Conservation (phyloP, 2,888 invertebrate genomes). For the Melanostoma scalare region DNA sequence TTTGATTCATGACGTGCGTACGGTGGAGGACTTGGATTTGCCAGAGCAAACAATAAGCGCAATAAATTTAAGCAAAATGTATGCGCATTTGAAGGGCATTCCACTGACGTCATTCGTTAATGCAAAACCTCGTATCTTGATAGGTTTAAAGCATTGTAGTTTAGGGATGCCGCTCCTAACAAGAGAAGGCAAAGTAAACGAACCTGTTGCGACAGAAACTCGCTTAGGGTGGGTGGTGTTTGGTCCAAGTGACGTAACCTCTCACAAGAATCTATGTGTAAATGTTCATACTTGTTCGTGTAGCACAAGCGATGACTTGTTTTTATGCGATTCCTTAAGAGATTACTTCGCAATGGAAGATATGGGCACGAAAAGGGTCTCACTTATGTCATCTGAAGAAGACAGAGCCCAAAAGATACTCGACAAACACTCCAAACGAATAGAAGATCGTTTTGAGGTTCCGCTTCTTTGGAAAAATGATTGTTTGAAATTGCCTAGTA, state of each 20-base stretch:
- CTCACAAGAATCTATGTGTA: conserved; percentile 3
- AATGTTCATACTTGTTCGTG: conserved; percentile 11
- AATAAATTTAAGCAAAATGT: too few relatives aligned
- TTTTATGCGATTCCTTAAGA: background rate
- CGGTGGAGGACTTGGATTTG: too few relatives aligned
- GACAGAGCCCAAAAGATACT: conserved; percentile 9
- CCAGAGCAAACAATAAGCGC: too few relatives aligned
- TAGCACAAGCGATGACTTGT: background rate
- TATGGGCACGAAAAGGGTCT: conserved; percentile 10
- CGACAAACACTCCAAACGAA: background rate
- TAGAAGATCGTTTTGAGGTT: background rate
- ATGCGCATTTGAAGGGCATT: background rate
- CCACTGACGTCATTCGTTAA: background rate
- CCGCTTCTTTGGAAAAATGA: conserved; percentile 8
- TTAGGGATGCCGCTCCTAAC: background rate
- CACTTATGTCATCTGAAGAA: conserved; percentile 1
- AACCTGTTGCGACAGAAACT: too few relatives aligned
- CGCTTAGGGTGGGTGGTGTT: too few relatives aligned
- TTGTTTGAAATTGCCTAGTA: background rate
- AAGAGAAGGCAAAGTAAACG: too few relatives aligned
- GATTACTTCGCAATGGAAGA: conserved; percentile 17
- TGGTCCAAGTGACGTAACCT: background rate
- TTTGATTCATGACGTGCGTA: too few relatives aligned
- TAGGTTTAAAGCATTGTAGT: background rate
- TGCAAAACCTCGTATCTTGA: background rate